phyloP scores from a whole-genome alignment of 1,140 invertebrate species.

The Stenopsyche tienmushanensis region DNA sequence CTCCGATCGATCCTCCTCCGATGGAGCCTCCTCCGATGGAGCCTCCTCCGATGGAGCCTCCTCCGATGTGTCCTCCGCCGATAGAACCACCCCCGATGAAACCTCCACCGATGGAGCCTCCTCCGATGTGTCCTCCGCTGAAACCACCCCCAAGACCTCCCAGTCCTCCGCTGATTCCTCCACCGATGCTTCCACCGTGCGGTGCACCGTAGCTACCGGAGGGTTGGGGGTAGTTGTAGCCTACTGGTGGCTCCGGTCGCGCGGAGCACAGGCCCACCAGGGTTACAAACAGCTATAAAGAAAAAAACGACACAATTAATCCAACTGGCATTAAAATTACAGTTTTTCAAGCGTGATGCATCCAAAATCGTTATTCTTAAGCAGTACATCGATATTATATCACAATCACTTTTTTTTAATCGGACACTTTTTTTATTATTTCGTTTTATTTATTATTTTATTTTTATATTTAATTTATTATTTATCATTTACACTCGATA shows the following conservation, averaged over 20 bases:
- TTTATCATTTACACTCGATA: too few relatives aligned
- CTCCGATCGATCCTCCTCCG: slow-evolving; percentile 35
- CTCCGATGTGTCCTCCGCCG: slow-evolving; percentile 38
- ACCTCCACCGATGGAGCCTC: slow-evolving; percentile 41
- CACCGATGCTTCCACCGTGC: slow-evolving; percentile 38
- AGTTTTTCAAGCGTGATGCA: too few relatives aligned
- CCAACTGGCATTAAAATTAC: too few relatives aligned
- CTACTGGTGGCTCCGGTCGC: slow-evolving; percentile 52
- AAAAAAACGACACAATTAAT: too few relatives aligned
- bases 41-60: slow-evolving; percentile 40
- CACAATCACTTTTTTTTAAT: too few relatives aligned
- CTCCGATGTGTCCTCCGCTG: slow-evolving; percentile 1
- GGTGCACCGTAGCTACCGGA: slow-evolving; percentile 46
- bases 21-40: slow-evolving; percentile 38
- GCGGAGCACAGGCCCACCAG: slow-evolving; percentile 50
- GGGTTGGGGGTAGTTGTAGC: slow-evolving; percentile 53
- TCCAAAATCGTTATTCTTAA: too few relatives aligned
- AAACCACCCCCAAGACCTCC: slow-evolving; percentile 39
- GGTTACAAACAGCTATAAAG: slow-evolving; percentile 49
- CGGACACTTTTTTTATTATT: too few relatives aligned
- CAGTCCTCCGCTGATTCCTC: slow-evolving; percentile 23
- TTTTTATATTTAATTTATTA: too few relatives aligned
- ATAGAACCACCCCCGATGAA: slow-evolving; percentile 27
- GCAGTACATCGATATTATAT: too few relatives aligned
- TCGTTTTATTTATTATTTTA: too few relatives aligned